Evolutionary conservation across 1,140 invertebrate species (phyloP), one percentile per base, ranked within the genome.

Genomic region (Drosophila sp.): DNA sequence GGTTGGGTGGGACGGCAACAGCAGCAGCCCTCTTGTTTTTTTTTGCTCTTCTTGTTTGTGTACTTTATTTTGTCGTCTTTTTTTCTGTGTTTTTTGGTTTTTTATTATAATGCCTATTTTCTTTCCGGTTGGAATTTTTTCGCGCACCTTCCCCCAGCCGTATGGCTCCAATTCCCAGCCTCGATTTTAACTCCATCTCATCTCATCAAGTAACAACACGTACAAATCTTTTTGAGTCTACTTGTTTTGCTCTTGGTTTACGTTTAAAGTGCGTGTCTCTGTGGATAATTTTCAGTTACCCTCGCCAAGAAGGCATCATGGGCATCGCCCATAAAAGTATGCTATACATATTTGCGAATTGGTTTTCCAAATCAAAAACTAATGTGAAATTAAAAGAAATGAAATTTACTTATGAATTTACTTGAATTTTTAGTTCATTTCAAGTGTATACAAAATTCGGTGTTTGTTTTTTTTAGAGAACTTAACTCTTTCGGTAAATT

Each of bases 201-300:
- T 70, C 80, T 89, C 84, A 80, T 84, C 73, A 87, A 87, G 80
- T 84, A 79, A 76, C 76, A 89, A 89, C 84, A 89, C 84, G 84
- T 87, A 87, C 84, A 89, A 82, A 86, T 86, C 77, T 89, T 89
- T 89, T 89, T 64, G 54, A 66, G 68, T 66, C 66, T 75, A 41
- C 35, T 57, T 40, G 64, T 47, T 47, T 47, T 47, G 54, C 56
- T 56, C 66, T 60, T 72, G 58, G 60, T 76, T 76, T 63, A 69
- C 68, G 75, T 64, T 71, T 63, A 56, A 68, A 66, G 72, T 83
- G 84, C 77, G 80, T 89, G 74, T 80, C 73, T 71, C 44, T 80
- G 66, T 54, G 76, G 76, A 89, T 70, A 76, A 69, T 68, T 79
- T 81, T 50, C 17, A 3, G 8, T 10, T 50, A 50, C 44, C n/a